phyloP scores from a whole-genome alignment of 2,113 vertebrate species.

The Pollachius pollachius region DNA sequence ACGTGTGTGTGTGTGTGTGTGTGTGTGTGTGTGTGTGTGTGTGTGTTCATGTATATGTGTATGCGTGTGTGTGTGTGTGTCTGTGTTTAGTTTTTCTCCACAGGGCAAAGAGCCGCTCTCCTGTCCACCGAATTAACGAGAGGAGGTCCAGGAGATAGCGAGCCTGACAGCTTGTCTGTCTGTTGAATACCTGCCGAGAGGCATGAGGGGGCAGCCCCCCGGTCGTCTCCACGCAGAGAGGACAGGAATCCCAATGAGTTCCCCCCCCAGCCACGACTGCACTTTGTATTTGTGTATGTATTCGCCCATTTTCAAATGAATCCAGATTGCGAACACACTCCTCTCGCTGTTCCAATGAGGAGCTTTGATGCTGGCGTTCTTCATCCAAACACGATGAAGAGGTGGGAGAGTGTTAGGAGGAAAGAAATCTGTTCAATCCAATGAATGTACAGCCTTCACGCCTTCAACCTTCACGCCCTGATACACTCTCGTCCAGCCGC shows the following conservation, averaged over 20 bases:
- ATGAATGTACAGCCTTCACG: too few species aligned
- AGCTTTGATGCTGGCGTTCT: too few species aligned
- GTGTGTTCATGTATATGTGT: too few species aligned
- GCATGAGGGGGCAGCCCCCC: conserved; percentile 20
- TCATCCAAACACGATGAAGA: too few species aligned
- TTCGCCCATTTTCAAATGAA: conserved; percentile 44
- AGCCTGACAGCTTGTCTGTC: conserved; percentile 67
- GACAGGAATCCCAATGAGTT: conserved; percentile 57
- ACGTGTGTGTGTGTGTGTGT: conserved; percentile 33
- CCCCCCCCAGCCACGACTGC: conserved; percentile 15
- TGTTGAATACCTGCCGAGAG: conserved; percentile 31
- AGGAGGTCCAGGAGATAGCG: conserved; percentile 58
- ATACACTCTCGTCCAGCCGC: too few species aligned
- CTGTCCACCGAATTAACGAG: conserved; percentile 67
- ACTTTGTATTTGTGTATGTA: conserved; percentile 41
- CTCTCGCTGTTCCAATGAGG: too few species aligned
- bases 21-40: conserved; percentile 13
- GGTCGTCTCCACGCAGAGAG: conserved; percentile 15
- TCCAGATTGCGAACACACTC: conserved; percentile 37
- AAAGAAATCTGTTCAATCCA: too few species aligned
- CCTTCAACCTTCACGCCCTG: too few species aligned
- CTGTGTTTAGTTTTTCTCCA: conserved; percentile 60
- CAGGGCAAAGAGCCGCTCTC: conserved; percentile 61
- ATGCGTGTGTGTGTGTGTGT: conserved; percentile 34
- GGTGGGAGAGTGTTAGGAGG: too few species aligned